Percentiles rank a stretch among this genome's conserved stretches.
phyloP scores from a whole-genome alignment of 2,888 invertebrate genomes.

The Rotaria sp. region DNA sequence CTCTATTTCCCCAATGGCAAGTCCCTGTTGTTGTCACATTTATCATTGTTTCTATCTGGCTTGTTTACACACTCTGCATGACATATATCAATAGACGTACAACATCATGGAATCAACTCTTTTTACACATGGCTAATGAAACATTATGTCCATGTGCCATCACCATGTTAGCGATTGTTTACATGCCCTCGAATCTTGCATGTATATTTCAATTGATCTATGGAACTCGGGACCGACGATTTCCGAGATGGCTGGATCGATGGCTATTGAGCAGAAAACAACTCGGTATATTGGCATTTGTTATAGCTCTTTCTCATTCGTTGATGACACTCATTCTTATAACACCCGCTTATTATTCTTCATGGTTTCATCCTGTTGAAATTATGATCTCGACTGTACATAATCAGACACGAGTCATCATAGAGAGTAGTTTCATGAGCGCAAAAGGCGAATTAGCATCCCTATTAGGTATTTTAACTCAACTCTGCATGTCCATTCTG shows the following conservation, averaged over 20 bases:
- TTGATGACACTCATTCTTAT: constrained; percentile 46
- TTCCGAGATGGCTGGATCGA: constrained; percentile 47
- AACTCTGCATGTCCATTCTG: constrained; percentile 45
- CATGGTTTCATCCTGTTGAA: constrained; percentile 45
- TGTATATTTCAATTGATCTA: constrained; percentile 44
- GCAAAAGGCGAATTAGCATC: constrained; percentile 48
- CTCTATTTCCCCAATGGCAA: constrained; percentile 46
- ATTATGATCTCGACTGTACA: constrained; percentile 42
- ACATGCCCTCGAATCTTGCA: constrained; percentile 41
- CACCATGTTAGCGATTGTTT: constrained; percentile 43
- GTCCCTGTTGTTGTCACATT: neutral
- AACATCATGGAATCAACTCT: neutral
- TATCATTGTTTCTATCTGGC: neutral
- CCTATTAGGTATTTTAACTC: constrained; percentile 45
- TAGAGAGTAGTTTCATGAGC: constrained; percentile 42
- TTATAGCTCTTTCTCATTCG: constrained; percentile 45
- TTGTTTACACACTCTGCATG: neutral
- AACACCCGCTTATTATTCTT: constrained; percentile 46
- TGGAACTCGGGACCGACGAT: constrained; percentile 47
- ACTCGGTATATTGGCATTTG: constrained; percentile 47
- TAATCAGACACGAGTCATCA: constrained; percentile 38
- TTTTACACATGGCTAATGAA: neutral
- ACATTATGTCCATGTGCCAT: no score
- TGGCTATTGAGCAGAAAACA: constrained; percentile 47
- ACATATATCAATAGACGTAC: neutral